Conservation (phyloP, 2,113 vertebrate genomes). For the Peromyscus leucopus region DNA sequence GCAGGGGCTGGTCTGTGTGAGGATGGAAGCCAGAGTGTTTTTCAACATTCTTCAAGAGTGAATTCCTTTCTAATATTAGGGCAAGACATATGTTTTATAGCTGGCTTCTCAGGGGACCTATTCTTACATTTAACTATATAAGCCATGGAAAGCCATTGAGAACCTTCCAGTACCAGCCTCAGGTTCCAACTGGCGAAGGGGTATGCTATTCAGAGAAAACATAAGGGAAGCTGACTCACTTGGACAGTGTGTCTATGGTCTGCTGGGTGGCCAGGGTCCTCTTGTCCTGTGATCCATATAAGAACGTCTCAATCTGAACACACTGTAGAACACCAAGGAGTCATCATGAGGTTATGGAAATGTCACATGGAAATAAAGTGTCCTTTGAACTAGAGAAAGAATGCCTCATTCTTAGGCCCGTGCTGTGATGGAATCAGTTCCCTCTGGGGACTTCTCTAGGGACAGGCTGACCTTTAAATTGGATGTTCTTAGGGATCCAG, state of each 20-base stretch:
- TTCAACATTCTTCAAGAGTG: neutral
- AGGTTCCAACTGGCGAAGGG: neutral
- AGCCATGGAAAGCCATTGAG: neutral
- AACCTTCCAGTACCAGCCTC: neutral
- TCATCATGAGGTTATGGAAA: neutral
- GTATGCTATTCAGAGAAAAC: constrained; percentile 45
- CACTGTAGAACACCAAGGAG: constrained; percentile 78
- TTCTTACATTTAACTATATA: neutral
- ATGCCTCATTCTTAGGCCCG: neutral
- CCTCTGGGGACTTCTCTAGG: neutral
- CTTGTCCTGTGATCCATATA: constrained; percentile 86
- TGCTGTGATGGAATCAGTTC: too few species aligned
- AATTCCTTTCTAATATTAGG: neutral
- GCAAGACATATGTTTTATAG: neutral
- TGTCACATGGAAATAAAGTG: neutral
- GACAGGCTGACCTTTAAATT: neutral
- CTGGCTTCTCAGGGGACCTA: neutral
- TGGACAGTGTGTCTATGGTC: constrained; percentile 85
- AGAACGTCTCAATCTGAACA: constrained; percentile 87
- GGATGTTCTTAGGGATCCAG: neutral
- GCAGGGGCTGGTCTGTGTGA: neutral
- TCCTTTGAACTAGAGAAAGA: constrained; percentile 3
- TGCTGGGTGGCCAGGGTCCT: constrained; percentile 86
- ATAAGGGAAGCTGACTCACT: constrained; percentile 82
- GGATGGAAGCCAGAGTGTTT: neutral